These are phyloP conservation scores for Sula dactylatra DNA, from an alignment of 2,113 vertebrate genomes.

Conservation along the genomic window DNA sequence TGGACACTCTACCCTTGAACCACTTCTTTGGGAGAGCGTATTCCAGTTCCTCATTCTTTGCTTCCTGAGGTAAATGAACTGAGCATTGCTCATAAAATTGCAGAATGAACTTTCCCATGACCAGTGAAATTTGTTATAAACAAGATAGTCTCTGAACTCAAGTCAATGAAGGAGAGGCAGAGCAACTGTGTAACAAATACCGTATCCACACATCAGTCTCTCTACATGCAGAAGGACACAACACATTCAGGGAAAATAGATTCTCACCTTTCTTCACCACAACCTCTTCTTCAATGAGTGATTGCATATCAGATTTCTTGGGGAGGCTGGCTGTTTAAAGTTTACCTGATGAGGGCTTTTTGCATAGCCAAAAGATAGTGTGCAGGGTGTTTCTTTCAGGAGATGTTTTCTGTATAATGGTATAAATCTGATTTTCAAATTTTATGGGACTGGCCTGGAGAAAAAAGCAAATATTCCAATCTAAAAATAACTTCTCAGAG, in stretches of 20 bases:
- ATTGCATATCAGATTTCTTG: rapidly evolving
- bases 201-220: too few species aligned
- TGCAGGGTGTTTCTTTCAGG: background rate
- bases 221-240: background rate
- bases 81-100: background rate
- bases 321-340: background rate
- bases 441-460: background rate
- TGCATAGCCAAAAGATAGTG: background rate
- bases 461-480: background rate
- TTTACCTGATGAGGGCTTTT: background rate
- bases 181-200: background rate
- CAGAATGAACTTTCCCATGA: background rate
- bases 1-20: background rate
- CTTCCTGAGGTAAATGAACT: background rate
- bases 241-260: background rate
- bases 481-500: background rate
- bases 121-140: background rate
- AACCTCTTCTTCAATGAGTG: background rate
- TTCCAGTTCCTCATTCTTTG: background rate
- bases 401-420: background rate
- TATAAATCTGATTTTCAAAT: background rate
- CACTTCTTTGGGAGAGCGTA: background rate
- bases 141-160: background rate
- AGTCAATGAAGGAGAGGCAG: background rate
- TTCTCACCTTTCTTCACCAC: background rate